Evolutionary conservation across 2,797 vertebrate species (phyloP).

Genomic region (Balearica regulorum): DNA sequence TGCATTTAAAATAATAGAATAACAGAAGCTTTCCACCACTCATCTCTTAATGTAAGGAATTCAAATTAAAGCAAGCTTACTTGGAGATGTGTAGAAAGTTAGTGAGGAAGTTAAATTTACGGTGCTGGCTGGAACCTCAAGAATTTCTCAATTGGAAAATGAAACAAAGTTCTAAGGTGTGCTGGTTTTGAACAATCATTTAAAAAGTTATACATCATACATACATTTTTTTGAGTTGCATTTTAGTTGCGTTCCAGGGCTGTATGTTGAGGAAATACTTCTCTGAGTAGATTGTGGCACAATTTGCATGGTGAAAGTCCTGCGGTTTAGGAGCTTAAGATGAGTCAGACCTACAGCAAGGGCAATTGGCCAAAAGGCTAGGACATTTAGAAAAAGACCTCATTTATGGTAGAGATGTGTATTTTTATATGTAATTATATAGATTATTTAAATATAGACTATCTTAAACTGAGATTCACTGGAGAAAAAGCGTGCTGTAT

Average conservation of each 20-base stretch:
- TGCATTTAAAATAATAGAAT: background rate
- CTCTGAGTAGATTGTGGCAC: background rate
- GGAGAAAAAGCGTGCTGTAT: background rate
- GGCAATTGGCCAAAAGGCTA: background rate
- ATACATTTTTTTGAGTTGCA: background rate
- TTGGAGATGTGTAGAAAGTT: background rate
- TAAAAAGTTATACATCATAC: background rate
- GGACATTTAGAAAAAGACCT: background rate
- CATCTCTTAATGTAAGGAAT: background rate
- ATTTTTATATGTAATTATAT: constrained; percentile 59
- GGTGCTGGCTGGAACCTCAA: background rate
- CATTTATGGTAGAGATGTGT: constrained; percentile 58
- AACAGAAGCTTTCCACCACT: background rate
- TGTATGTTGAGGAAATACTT: background rate
- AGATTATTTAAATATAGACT: constrained; percentile 54
- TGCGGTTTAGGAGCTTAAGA: background rate
- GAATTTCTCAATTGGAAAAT: background rate
- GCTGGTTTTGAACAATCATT: background rate
- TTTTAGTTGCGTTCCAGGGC: background rate
- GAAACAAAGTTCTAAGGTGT: background rate
- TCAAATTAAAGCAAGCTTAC: background rate
- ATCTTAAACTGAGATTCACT: constrained; percentile 25
- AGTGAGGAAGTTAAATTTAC: background rate
- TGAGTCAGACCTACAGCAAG: background rate
- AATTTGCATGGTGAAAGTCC: background rate